Conservation (phyloP, 2,113 vertebrate genomes). For the Ondatra zibethicus region DNA sequence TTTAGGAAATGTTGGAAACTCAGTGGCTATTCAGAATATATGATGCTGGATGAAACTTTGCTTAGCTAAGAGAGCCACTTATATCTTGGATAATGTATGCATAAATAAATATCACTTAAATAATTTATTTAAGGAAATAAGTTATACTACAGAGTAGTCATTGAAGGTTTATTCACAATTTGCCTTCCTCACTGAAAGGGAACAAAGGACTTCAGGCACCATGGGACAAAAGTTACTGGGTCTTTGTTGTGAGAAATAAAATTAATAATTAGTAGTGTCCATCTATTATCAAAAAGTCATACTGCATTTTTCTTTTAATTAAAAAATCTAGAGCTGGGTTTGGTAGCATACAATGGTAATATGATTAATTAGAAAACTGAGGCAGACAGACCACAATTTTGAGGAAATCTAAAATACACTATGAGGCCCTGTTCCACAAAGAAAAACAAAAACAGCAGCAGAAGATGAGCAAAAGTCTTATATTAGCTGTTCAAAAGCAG, state of each 20-base stretch:
- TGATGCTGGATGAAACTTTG: background rate
- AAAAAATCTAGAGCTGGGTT: background rate
- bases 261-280: background rate
- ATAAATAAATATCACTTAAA: background rate
- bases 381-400: background rate
- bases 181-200: background rate
- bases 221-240: background rate
- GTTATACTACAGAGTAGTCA: background rate
- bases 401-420: background rate
- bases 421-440: background rate
- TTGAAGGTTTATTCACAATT: background rate
- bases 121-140: constrained; percentile 7
- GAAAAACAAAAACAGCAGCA: background rate
- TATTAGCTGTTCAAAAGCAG: background rate
- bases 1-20: constrained; percentile 31
- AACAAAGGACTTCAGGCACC: background rate
- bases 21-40: background rate
- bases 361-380: background rate
- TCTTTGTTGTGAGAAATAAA: background rate
- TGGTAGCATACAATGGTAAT: background rate
- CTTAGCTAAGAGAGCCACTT: background rate
- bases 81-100: background rate
- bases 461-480: background rate
- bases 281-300: background rate
- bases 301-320: background rate